Conservation (phyloP, 2,797 vertebrate species). For the Dallia pectoralis region DNA sequence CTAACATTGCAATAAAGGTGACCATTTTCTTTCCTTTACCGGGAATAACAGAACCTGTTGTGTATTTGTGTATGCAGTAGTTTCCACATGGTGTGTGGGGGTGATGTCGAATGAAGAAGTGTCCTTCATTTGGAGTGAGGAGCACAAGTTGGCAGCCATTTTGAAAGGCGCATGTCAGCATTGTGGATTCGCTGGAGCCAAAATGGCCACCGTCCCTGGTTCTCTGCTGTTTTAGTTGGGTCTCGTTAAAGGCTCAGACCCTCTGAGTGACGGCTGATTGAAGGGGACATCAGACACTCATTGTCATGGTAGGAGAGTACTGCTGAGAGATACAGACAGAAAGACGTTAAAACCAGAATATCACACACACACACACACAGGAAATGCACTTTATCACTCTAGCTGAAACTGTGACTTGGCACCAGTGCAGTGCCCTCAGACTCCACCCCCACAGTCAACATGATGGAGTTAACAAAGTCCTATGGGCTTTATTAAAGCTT, state of each 20-base stretch:
- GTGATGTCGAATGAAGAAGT: slow-evolving; percentile 67
- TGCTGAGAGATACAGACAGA: slow-evolving; percentile 75
- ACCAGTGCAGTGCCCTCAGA: slow-evolving; percentile 3
- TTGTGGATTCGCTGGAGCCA: slow-evolving; percentile 83
- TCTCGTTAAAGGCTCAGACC: slow-evolving; percentile 67
- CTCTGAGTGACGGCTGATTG: slow-evolving; percentile 86
- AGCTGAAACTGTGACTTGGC: background rate
- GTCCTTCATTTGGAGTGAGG: slow-evolving; percentile 92
- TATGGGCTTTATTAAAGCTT: slow-evolving; percentile 15
- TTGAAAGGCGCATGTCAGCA: slow-evolving; percentile 58
- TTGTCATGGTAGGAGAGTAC: slow-evolving; percentile 99
- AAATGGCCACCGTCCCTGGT: slow-evolving; percentile 80
- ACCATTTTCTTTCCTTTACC: slow-evolving; percentile 49
- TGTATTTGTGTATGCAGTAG: slow-evolving; percentile 86
- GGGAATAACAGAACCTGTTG: slow-evolving; percentile 73
- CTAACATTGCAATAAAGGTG: slow-evolving; percentile 69
- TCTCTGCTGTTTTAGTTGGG: slow-evolving; percentile 84
- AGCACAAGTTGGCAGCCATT: slow-evolving; percentile 82
- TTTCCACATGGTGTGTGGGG: slow-evolving; percentile 76
- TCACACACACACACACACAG: slow-evolving; percentile 3
- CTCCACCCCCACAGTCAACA: background rate
- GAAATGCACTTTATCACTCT: slow-evolving; percentile 5
- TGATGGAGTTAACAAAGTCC: slow-evolving; percentile 16
- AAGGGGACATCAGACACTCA: slow-evolving; percentile 92
- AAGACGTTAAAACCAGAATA: slow-evolving; percentile 17